Conservation (phyloP, 1,140 invertebrate genomes). For the Colletes latitarsis region DNA sequence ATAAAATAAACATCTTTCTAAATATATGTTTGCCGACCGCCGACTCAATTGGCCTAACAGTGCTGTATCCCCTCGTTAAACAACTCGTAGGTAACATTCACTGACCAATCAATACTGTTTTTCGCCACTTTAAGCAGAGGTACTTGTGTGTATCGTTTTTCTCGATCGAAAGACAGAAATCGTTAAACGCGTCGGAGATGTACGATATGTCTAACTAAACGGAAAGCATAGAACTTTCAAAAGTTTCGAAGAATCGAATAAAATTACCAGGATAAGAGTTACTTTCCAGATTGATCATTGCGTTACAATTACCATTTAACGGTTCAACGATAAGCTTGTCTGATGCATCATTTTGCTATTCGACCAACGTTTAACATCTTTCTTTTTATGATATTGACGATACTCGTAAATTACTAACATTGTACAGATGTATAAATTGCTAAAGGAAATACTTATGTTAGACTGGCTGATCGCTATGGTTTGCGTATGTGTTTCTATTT, state of each 20-base stretch:
- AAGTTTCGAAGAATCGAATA: too few relatives aligned
- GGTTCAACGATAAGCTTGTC: not conserved
- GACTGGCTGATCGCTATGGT: slow-evolving; percentile 57
- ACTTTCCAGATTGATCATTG: not conserved
- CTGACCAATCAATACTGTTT: slow-evolving; percentile 67
- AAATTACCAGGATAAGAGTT: too few relatives aligned
- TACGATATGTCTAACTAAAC: slow-evolving; percentile 4
- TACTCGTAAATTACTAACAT: slow-evolving; percentile 39
- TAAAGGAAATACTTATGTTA: slow-evolving; percentile 60
- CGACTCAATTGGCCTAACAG: slow-evolving; percentile 41
- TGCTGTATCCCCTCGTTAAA: slow-evolving; percentile 46
- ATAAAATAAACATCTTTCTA: slow-evolving; percentile 57
- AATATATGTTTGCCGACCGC: slow-evolving; percentile 38
- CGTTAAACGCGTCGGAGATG: slow-evolving; percentile 1
- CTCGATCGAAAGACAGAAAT: not conserved
- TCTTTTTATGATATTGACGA: slow-evolving; percentile 21
- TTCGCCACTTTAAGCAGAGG: slow-evolving; percentile 50
- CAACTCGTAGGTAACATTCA: slow-evolving; percentile 71
- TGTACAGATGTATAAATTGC: slow-evolving; percentile 43
- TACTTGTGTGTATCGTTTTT: not conserved
- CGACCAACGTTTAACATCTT: not conserved
- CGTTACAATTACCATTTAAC: too few relatives aligned
- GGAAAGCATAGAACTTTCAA: too few relatives aligned
- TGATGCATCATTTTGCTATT: not conserved
- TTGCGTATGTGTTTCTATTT: slow-evolving; percentile 40